phyloP scores from a whole-genome alignment of 2,113 vertebrate species.

The Phoenicopterus ruber region DNA sequence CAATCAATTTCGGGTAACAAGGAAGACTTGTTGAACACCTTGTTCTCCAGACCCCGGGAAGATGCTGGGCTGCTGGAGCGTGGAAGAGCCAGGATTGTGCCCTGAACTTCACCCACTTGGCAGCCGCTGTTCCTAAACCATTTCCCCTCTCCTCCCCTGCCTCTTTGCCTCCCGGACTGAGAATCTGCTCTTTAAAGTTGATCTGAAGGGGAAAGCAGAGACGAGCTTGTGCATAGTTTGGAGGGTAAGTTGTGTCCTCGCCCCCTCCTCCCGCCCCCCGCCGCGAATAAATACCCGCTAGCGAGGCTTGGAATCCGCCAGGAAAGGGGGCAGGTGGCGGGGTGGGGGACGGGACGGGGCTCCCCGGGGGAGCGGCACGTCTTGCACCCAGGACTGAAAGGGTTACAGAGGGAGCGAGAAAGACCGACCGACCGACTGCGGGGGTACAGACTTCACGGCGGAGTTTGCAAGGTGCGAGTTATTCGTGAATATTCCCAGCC shows the following conservation, averaged over 20 bases:
- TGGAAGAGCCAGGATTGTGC: constrained; percentile 9
- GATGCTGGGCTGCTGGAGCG: constrained; percentile 31
- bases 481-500: not conserved
- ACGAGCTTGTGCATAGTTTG: constrained; percentile 34
- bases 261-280: not conserved
- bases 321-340: not conserved
- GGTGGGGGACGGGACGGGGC: not conserved
- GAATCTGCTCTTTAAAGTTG: constrained; percentile 45
- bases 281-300: not conserved
- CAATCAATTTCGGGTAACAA: not conserved
- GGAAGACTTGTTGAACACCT: constrained; percentile 44
- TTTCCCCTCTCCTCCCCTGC: not conserved
- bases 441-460: not conserved
- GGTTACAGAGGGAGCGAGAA: not conserved
- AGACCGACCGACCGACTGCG: not conserved
- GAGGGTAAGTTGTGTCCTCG: constrained; percentile 68
- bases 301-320: not conserved
- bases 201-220: constrained; percentile 34
- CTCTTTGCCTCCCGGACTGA: constrained; percentile 37
- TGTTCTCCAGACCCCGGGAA: constrained; percentile 31
- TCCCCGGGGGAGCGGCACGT: not conserved
- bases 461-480: constrained; percentile 1
- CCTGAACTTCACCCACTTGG: constrained; percentile 44
- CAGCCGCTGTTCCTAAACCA: constrained; percentile 16
- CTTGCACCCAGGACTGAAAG: not conserved